Base-by-base conservation (phyloP, 2,888 invertebrate genomes). In the Polyploca ridens region DNA sequence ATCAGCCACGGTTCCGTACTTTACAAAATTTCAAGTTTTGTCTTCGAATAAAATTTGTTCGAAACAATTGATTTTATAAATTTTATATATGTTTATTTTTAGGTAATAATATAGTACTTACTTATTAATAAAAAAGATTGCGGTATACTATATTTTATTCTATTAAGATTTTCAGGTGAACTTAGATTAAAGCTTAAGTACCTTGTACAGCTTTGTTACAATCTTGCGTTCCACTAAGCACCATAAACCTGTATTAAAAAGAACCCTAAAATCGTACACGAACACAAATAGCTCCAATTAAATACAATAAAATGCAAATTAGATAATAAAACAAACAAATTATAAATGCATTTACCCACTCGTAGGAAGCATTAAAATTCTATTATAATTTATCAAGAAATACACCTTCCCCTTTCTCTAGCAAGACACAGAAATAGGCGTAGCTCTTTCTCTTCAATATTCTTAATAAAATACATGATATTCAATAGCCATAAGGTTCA, bases 251-350 rank as follows among this genome's bases (percentile, higher is more conserved):
- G 27, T 64, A 64, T 66, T 62, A 64, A 64, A 73, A 66, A 61
- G 71, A 75, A 73, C 78, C 72, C 71, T 75, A 70, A 69, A 78
- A 70, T 66, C 69, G 70, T 77, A 69, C 68, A 75, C 79, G 78
- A 77, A 78, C 79, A 82, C 78, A 86, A 90, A 90, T 82, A 62
- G 78, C 79, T 79, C 76, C 85, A 90, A 90, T 91, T 90, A 89
- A 90, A 85, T 81, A 80, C 84, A 89, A 89, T 91, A 90, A 91
- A 90, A 92, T 91, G 86, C 85, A 90, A 91, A 86, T 76, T 82
- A 80, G 80, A 87, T 80, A 87, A 88, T 90, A 90, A 90, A 91
- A 90, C 89, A 91, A 92, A 92, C 93, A 91, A 89, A 93, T 93
- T 93, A 92, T 89, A 92, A 91, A 89, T 78, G 73, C 88, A 92